A percentile compares a stretch with the other conserved stretches of the same genome.
phyloP scores from a whole-genome alignment of 2,888 invertebrate genomes.

The Nemotelus pantherinus region DNA sequence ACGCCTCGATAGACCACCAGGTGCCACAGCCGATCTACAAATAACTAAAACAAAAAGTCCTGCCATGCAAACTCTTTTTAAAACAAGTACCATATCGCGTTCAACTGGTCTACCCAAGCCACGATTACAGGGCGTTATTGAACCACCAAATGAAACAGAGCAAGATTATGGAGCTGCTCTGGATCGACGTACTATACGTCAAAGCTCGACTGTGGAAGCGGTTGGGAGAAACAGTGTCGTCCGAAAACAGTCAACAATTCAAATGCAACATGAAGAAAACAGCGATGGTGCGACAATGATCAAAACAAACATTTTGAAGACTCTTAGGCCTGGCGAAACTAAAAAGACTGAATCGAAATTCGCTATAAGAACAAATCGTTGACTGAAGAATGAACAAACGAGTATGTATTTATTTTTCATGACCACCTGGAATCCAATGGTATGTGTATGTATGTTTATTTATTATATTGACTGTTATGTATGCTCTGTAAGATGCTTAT shows the following conservation, averaged over 20 bases:
- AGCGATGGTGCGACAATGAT: neutral
- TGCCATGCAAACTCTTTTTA: neutral
- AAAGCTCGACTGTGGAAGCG: neutral
- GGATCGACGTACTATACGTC: slow-evolving; percentile 11
- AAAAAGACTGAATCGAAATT: slow-evolving; percentile 22
- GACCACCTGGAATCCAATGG: too few species aligned
- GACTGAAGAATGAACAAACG: too few species aligned
- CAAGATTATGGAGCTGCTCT: neutral
- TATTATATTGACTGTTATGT: too few species aligned
- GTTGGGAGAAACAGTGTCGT: slow-evolving; percentile 9
- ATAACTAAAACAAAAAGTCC: neutral
- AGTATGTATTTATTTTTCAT: too few species aligned
- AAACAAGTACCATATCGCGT: neutral
- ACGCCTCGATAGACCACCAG: neutral
- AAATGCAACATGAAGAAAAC: slow-evolving; percentile 21
- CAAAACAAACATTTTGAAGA: slow-evolving; percentile 18
- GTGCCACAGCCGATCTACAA: slow-evolving; percentile 11
- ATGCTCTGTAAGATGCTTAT: too few species aligned
- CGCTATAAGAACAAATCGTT: neutral
- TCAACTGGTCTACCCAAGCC: neutral
- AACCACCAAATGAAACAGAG: too few species aligned
- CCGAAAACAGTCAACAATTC: slow-evolving; percentile 3
- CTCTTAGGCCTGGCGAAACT: neutral
- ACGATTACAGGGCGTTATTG: neutral
- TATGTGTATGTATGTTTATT: too few species aligned